Evolutionary conservation across 2,888 invertebrate genomes (phyloP), one percentile per base, ranked within the genome.

Genomic region (Encarsia formosa): DNA sequence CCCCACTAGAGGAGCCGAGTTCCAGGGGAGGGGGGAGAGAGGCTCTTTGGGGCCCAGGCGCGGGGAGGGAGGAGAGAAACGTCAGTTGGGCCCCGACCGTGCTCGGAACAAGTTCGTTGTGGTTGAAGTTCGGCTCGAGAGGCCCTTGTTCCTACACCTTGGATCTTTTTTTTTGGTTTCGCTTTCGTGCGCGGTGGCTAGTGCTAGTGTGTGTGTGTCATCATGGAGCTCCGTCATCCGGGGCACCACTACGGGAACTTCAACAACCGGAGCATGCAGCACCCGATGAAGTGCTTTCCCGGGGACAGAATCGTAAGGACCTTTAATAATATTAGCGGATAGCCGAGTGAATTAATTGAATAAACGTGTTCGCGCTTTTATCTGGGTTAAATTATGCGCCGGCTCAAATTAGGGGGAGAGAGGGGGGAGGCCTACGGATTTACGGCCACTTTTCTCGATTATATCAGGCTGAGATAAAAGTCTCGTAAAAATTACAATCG

Each of bases 51-150:
- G 8, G 13, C 42, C 23, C 19, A 22, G 16, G 42, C 31, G 31
- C 47, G 18, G 23, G 35, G 23, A 11, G n/a, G 16, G 35, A 29
- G 32, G 24, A 22, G 38, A 13, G 63, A 4, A 24, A 62, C 66
- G 66, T 65, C 73, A 73, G 73, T 73, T 72, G 65, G 67, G 68
- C 68, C 68, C 70, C 68, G 73, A 67, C 73, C 68, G 67, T 65
- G 68, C 65, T 69, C 66, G 70, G 63, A 66, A 63, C 64, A 63
- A 67, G 66, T 67, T 68, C 65, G 63, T 34, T 15, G 34, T 15
- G 8, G 29, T 29, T 29, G n/a, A n/a, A 50, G 49, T 53, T 55
- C 35, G n/a, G n/a, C 37, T 26, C 35, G 24, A 46, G 19, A 35
- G 35, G 6, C 38, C 47, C 11, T 15, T 35, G n/a, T 37, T 43